Evolutionary conservation across 1,140 invertebrate species (phyloP), one percentile per base, ranked within the genome.

Genomic region (Orussus abietinus): DNA sequence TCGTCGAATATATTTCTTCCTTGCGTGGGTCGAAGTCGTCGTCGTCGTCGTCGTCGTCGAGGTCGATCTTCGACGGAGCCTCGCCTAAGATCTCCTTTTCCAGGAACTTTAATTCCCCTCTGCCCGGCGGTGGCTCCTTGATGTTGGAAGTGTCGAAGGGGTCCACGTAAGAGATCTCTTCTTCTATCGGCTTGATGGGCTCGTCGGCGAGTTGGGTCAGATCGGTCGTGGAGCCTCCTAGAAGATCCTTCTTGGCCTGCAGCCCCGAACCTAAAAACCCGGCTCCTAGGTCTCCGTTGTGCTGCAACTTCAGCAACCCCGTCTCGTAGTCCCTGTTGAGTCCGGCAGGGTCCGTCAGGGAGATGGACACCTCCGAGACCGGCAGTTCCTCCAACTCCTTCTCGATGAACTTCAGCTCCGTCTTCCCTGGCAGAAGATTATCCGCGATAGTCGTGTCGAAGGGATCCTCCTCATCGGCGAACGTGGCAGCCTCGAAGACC

Each of bases 371-470:
- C 26, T 65, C 55, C 0, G 68, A 56, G 4, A 60, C 13, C 0
- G 67, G 66, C n/a, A 72, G 35, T 17, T 74, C 57, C 53, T 71
- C 71, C 37, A 81, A 66, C 51, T 81, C 79, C 45, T 77, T 79
- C 73, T 81, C 77, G 58, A 81, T 80, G 61, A 78, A 68, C 46
- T 78, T 81, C 14, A 79, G 57, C 64, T 84, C 80, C 17, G 74
- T 70, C 64, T 83, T 81, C 21, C 81, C 81, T 5, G 84, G 83
- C 31, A 88, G 64, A 26, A 90, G 77, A 53, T 84, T 84, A 25
- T 87, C 84, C 0, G 84, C 88, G 71, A 89, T 88, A 31, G 84
- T 81, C 6, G 89, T 92, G 59, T 92, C 89, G 57, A 93, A 93
- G 0, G 88, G 89, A 79, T 91, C 88, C 42, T 77, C 75, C 34